Evolutionary conservation across 2,888 invertebrate genomes (phyloP), one percentile per base, ranked within the genome.

Genomic region (Rhorus exstirpatorius): DNA sequence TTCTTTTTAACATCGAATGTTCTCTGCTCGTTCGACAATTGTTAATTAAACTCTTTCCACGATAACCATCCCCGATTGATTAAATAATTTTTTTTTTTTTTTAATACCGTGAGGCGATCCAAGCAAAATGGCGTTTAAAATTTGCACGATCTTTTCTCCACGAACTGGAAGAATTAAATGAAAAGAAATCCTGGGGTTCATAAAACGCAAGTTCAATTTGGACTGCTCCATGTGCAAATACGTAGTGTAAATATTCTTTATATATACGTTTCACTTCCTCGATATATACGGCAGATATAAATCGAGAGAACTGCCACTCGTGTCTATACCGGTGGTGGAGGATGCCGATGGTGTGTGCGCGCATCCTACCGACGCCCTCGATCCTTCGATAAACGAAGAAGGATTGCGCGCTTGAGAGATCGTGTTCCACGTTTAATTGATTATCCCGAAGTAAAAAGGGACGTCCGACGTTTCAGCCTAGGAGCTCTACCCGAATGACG

Each of bases 361-460:
- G 41, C 21, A 55, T 26, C 58, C 49, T 51, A 67, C 51, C 58
- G 14, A 38, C 17, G 44, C 53, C 46, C 65, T 72, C 72, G 81
- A 81, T 67, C 71, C 44, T 60, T 67, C 78, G 81, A 81, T 78
- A 81, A 81, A 81, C 81, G 81, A 81, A 81, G 81, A 81, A 81
- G 72, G 74, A 81, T 81, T 74, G 78, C 78, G 58, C 72, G 78
- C 68, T 74, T 49, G 61, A 74, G 78, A 78, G 81, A 81, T 81
- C 81, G 81, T 58, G 68, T 78, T 81, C 55, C 68, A 49, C 75
- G 78, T 81, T 81, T 78, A 81, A 81, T 78, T 81, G 81, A 81
- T 81, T 81, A 81, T 81, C 74, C 74, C 68, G 72, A 31, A 58
- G n/a, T n/a, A 51, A 78, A 31, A 78, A 78, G 71, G 81, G 71